phyloP scores from a whole-genome alignment of 2,113 vertebrate species.

The Tachysurus fulvidraco region DNA sequence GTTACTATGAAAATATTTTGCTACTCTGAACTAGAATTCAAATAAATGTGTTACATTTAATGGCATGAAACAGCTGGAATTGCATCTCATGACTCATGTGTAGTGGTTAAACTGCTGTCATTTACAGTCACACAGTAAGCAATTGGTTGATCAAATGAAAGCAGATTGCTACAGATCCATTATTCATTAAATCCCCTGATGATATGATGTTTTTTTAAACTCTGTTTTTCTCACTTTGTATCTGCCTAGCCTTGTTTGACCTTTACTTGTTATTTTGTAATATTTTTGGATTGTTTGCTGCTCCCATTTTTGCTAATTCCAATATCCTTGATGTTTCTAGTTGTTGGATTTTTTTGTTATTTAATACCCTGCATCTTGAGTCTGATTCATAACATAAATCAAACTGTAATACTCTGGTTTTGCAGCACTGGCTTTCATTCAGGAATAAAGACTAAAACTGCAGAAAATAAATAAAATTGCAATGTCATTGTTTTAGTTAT shows the following conservation, averaged over 20 bases:
- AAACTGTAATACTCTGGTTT: not conserved
- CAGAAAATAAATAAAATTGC: slow-evolving; percentile 27
- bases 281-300: too few species aligned
- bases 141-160: slow-evolving; percentile 16
- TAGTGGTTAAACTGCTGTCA: not conserved
- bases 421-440: not conserved
- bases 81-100: not conserved
- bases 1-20: not conserved
- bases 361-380: too few species aligned
- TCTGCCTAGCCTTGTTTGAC: too few species aligned
- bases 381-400: not conserved
- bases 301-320: too few species aligned
- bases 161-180: slow-evolving; percentile 6
- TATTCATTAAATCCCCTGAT: slow-evolving; percentile 18
- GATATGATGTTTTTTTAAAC: slow-evolving; percentile 6
- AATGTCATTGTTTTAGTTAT: slow-evolving; percentile 40
- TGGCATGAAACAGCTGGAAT: not conserved
- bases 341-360: too few species aligned
- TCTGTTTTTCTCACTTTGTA: too few species aligned
- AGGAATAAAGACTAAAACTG: not conserved
- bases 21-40: not conserved
- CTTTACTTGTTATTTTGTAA: too few species aligned
- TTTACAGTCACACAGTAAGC: not conserved
- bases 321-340: too few species aligned
- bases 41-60: not conserved